These are phyloP conservation scores for Heliconius erato DNA, from an alignment of 2,888 invertebrate species.

Conservation along the genomic window DNA sequence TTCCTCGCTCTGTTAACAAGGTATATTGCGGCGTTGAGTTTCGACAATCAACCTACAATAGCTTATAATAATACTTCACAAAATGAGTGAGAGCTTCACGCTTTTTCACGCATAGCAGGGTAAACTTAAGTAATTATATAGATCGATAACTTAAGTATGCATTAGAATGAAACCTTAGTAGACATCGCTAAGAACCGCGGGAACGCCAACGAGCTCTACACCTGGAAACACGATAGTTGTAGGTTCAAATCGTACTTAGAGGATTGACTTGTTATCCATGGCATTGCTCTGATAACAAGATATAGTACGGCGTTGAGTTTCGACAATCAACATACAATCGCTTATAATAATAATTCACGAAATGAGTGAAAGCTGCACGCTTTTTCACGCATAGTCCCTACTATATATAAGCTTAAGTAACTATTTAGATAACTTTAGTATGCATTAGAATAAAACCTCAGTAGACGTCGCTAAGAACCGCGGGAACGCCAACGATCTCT, in stretches of 20 bases:
- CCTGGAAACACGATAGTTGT: background rate
- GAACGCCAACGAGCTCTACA: too few relatives aligned
- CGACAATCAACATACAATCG: background rate
- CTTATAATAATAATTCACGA: background rate
- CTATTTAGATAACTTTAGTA: constrained; percentile 5
- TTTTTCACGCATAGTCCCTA: too few relatives aligned
- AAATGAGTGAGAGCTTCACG: too few relatives aligned
- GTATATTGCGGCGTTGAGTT: background rate
- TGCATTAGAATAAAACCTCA: constrained; percentile 1
- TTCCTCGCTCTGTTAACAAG: background rate
- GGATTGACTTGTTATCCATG: background rate
- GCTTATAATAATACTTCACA: background rate
- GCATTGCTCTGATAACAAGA: background rate
- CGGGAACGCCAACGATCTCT: constrained; percentile 51
- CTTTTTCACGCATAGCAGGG: too few relatives aligned
- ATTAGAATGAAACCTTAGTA: constrained; percentile 4
- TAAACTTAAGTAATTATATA: background rate
- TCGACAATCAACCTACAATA: background rate
- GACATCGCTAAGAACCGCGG: constrained; percentile 52
- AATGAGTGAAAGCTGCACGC: too few relatives aligned
- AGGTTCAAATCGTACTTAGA: background rate
- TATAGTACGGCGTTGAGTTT: background rate
- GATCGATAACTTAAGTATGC: constrained; percentile 4
- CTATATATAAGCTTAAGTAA: too few relatives aligned
- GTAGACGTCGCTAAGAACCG: constrained; percentile 50